Evolutionary conservation across 1,140 invertebrate species (phyloP).

Genomic region (Forficula auricularia): DNA sequence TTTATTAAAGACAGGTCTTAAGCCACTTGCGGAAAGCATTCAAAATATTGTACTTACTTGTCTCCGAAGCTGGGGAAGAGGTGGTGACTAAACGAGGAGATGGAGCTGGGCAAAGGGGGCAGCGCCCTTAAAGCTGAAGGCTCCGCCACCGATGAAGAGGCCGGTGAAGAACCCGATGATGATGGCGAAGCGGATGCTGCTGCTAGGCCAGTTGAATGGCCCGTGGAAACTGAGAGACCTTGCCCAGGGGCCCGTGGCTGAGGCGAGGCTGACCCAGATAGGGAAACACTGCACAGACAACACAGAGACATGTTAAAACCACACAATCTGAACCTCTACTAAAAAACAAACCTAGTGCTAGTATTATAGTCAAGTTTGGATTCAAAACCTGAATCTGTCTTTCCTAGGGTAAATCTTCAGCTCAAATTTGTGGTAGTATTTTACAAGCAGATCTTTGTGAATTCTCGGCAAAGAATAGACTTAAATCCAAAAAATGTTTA

Average conservation of each 20-base stretch:
- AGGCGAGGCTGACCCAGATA: slow-evolving; percentile 3
- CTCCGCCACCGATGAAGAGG: slow-evolving; percentile 9
- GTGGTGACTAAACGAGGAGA: slow-evolving; percentile 16
- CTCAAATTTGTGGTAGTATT: no score
- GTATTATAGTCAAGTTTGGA: no score
- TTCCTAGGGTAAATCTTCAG: no score
- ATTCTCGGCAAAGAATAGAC: no score
- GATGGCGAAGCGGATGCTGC: slow-evolving; percentile 7
- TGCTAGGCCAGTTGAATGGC: slow-evolving; percentile 2
- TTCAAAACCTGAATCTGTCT: no score
- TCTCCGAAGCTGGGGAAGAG: slow-evolving; percentile 19
- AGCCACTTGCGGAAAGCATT: no score
- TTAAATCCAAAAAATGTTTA: no score
- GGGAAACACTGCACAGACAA: neutral
- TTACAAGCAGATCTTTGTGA: no score
- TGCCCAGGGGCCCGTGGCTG: slow-evolving; percentile 1
- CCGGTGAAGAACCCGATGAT: slow-evolving; percentile 8
- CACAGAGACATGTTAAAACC: no score
- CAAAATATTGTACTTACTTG: slow-evolving; percentile 16
- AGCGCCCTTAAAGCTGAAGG: slow-evolving; percentile 14
- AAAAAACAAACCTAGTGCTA: no score
- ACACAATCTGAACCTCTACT: no score
- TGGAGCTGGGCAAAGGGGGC: slow-evolving; percentile 12
- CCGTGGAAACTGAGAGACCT: slow-evolving; percentile 1
- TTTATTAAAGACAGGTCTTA: no score